These are phyloP conservation scores for Gortyna flavago DNA, from an alignment of 2,888 invertebrate genomes.

Conservation along the genomic window DNA sequence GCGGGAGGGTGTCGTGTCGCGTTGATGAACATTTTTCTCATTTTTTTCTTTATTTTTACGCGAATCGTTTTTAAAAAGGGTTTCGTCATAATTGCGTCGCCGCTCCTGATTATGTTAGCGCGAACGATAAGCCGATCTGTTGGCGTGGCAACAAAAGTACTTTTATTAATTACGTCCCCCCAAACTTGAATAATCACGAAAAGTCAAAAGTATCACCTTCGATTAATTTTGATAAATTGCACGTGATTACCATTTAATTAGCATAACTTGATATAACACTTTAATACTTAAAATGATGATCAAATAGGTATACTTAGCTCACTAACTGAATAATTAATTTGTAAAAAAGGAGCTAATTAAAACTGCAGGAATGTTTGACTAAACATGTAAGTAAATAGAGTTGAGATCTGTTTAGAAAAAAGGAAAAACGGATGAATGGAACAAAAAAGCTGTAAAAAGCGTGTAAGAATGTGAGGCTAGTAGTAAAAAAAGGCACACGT, in stretches of 20 bases:
- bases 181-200: constrained; percentile 40
- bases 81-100: constrained; percentile 89
- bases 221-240: constrained; percentile 50
- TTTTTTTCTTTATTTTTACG: constrained; percentile 89
- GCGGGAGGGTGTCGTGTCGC: constrained; percentile 86
- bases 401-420: constrained; percentile 52
- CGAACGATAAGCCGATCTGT: constrained; percentile 79
- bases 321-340: constrained; percentile 17
- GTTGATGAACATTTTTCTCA: constrained; percentile 90
- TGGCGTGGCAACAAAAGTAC: constrained; percentile 63
- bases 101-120: constrained; percentile 85
- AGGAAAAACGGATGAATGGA: constrained; percentile 51
- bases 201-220: constrained; percentile 44
- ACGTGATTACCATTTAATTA: constrained; percentile 54
- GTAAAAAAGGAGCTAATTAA: constrained; percentile 22
- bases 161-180: constrained; percentile 50
- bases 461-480: constrained; percentile 52
- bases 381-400: constrained; percentile 41
- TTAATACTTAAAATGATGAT: constrained; percentile 42
- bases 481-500: constrained; percentile 71
- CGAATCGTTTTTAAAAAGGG: constrained; percentile 90
- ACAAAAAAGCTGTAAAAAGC: constrained; percentile 60
- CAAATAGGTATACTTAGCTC: constrained; percentile 27
- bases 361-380: constrained; percentile 37
- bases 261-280: constrained; percentile 49